phyloP scores from a whole-genome alignment of 2,888 invertebrate genomes.

The Salpingus planirostris region DNA sequence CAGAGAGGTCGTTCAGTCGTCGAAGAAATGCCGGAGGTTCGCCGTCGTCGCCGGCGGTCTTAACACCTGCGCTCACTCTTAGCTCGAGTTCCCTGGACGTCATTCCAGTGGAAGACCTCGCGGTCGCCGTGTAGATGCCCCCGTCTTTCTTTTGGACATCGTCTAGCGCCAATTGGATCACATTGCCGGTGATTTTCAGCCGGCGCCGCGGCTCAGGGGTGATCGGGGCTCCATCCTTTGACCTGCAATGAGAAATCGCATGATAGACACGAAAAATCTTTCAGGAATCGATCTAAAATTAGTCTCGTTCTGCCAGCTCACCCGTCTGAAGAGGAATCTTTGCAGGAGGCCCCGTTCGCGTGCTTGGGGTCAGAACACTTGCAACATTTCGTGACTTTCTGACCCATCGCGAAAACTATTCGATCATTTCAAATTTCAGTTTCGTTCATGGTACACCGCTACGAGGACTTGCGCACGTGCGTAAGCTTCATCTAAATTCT shows the following conservation, averaged over 20 bases:
- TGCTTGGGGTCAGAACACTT: slow-evolving; percentile 35
- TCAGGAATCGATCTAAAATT: no score
- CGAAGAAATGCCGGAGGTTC: slow-evolving; percentile 77
- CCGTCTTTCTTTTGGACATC: slow-evolving; percentile 62
- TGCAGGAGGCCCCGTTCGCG: slow-evolving; percentile 25
- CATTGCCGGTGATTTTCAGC: slow-evolving; percentile 49
- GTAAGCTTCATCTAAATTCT: no score
- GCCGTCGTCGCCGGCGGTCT: slow-evolving; percentile 43
- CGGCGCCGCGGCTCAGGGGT: slow-evolving; percentile 58
- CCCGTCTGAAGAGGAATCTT: slow-evolving; percentile 26
- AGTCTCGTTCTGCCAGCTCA: no score
- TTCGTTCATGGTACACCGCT: no score
- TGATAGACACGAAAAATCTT: no score
- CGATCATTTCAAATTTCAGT: slow-evolving; percentile 1
- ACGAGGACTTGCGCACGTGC: no score
- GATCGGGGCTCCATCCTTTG: slow-evolving; percentile 52
- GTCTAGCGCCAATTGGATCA: slow-evolving; percentile 67
- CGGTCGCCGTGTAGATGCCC: slow-evolving; percentile 67
- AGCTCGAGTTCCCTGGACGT: slow-evolving; percentile 48
- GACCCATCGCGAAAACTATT: slow-evolving; percentile 31
- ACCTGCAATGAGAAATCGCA: slow-evolving; percentile 37
- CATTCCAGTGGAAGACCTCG: slow-evolving; percentile 49
- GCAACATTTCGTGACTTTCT: slow-evolving; percentile 42
- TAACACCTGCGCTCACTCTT: slow-evolving; percentile 45
- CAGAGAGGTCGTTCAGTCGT: slow-evolving; percentile 75